Evolutionary conservation across 2,113 vertebrate genomes (phyloP), one percentile per base, ranked within the genome.

Genomic region (Spermophilus dauricus): DNA sequence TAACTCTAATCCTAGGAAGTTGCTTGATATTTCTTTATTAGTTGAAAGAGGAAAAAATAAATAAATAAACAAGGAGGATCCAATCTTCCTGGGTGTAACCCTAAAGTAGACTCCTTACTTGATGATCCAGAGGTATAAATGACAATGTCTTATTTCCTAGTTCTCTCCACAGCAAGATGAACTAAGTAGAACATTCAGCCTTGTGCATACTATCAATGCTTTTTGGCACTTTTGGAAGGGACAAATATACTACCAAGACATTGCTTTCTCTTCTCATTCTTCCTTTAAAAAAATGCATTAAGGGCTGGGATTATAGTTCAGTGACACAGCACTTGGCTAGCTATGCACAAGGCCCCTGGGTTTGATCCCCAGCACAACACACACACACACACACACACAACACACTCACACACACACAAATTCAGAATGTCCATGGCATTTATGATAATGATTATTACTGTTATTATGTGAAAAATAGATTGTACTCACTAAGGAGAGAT

Each of bases 11-110:
- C 45, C 61, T 78, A 61, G 72, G 32, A 89, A 32, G 45, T 16
- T 63, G 48, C 58, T 90, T 95, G 28, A 76, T 18, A 84, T 92
- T 86, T 89, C 61, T 89, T 92, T 91, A 30, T 69, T 82, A 63
- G 22, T 45, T 78, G 11, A 45, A 39, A 34, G 51, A 53, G 14
- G 14, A 7, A 8, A 26, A 56, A 51, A 51, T 11, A 51, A 51
- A 51, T 12, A 51, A 51, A 13, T 63, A 20, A 16, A 8, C n/a
- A 96, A 91, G 63, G 4, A 86, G 2, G 18, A 81, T 5, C 18
- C 18, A 42, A 61, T 89, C 32, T 73, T 81, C 39, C 92, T 70
- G 48, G 37, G 18, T 81, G 78, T 83, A 8, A 73, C 5, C 20
- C 37, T 61, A 28, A 97, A 45, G 3, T 20, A 11, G 63, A 65